Conservation (phyloP, 2,888 invertebrate genomes). For the Hartigia nigra region DNA sequence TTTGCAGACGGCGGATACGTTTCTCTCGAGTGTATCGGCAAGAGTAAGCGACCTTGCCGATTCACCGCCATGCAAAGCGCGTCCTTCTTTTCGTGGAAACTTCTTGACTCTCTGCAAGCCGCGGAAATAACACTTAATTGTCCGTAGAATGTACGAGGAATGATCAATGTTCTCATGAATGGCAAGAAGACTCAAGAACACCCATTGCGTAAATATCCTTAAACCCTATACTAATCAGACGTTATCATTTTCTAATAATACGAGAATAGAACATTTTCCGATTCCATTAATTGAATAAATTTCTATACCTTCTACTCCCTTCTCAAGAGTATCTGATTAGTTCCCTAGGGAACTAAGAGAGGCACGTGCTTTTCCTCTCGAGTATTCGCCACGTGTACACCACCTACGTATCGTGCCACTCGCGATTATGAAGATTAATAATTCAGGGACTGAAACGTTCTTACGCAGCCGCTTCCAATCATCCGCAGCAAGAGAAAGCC, state of each 20-base stretch:
- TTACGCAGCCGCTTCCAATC: not conserved
- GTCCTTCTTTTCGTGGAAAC: slow-evolving; percentile 55
- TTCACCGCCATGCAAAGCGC: slow-evolving; percentile 53
- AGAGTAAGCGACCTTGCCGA: slow-evolving; percentile 54
- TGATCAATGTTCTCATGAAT: not conserved
- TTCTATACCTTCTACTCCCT: not conserved
- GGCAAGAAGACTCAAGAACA: not conserved
- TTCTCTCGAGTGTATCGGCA: not conserved
- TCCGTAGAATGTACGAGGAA: not conserved
- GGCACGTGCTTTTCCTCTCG: slow-evolving; percentile 35
- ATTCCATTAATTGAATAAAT: not conserved
- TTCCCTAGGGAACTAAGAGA: slow-evolving; percentile 36
- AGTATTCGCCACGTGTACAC: not conserved
- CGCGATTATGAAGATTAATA: not conserved
- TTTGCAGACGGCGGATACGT: slow-evolving; percentile 48
- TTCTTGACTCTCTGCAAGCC: slow-evolving; percentile 22
- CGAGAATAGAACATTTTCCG: not conserved
- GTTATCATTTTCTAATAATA: not conserved
- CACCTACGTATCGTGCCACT: not conserved
- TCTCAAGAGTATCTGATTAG: slow-evolving; percentile 27
- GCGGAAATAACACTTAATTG: not conserved
- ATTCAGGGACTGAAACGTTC: not conserved
- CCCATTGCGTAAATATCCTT: not conserved
- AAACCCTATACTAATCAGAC: not conserved
- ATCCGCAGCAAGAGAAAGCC: not conserved